Evolutionary conservation across 2,888 invertebrate genomes (phyloP).

Genomic region (Ormyrus labotus): DNA sequence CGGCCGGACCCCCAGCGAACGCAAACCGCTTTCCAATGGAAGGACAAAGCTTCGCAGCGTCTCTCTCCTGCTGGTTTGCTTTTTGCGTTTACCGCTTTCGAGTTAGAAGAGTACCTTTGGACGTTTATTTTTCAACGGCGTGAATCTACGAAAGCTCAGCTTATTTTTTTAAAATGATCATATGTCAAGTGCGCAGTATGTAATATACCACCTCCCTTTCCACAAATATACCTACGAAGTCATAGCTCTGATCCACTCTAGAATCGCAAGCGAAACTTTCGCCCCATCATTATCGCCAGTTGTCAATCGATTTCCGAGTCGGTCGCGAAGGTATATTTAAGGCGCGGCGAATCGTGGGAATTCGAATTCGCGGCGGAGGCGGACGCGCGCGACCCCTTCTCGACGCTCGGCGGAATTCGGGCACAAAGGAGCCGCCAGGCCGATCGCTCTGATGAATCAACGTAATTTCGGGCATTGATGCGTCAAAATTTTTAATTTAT

Average conservation of each 20-base stretch:
- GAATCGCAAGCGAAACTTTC: too few relatives aligned
- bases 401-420: conserved; percentile 7
- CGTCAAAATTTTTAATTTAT: conserved; percentile 48
- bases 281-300: conserved; percentile 20
- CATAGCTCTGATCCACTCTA: accelerated
- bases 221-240: too few relatives aligned
- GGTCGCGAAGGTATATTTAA: not conserved
- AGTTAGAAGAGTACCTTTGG: too few relatives aligned
- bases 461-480: conserved; percentile 29
- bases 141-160: too few relatives aligned
- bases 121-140: not conserved
- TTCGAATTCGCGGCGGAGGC: not conserved
- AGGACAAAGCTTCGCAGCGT: too few relatives aligned
- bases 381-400: not conserved
- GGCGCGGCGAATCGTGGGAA: conserved; percentile 42
- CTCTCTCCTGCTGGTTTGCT: too few relatives aligned
- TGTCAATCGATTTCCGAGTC: conserved; percentile 29
- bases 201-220: too few relatives aligned
- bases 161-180: not conserved
- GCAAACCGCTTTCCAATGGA: not conserved
- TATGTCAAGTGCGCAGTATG: too few relatives aligned
- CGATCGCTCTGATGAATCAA: conserved; percentile 39
- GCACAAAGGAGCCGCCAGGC: not conserved
- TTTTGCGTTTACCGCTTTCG: too few relatives aligned
- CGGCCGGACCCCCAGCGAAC: conserved; percentile 43